A percentile compares a stretch with the other conserved stretches of the same genome.
These are phyloP conservation scores for Phocides pigmalion DNA, from an alignment of 1,140 invertebrate genomes.

Conservation along the genomic window DNA sequence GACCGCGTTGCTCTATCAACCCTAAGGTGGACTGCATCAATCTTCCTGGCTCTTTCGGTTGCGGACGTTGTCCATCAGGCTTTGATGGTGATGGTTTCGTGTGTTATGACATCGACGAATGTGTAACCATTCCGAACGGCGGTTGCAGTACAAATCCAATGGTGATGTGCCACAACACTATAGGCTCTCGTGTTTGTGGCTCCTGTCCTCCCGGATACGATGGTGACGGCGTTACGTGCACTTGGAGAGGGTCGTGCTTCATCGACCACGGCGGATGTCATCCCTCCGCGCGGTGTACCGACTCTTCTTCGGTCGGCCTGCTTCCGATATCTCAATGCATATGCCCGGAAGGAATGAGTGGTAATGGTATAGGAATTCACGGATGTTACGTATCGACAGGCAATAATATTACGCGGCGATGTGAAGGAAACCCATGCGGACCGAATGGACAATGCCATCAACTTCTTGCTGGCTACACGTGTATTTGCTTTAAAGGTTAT, in stretches of 20 bases:
- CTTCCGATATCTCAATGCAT: slow-evolving; percentile 87
- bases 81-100: slow-evolving; percentile 94
- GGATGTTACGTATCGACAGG: slow-evolving; percentile 86
- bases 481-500: slow-evolving; percentile 85
- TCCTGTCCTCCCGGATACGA: slow-evolving; percentile 93
- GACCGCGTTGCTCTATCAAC: slow-evolving; percentile 90
- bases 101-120: slow-evolving; percentile 96
- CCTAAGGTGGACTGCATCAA: slow-evolving; percentile 94
- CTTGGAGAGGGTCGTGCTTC: slow-evolving; percentile 87
- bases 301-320: slow-evolving; percentile 85
- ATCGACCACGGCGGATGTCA: slow-evolving; percentile 94
- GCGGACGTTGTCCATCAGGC: slow-evolving; percentile 92
- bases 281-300: slow-evolving; percentile 90
- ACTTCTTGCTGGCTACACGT: slow-evolving; percentile 78
- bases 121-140: slow-evolving; percentile 90
- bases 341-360: slow-evolving; percentile 92
- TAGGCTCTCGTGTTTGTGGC: slow-evolving; percentile 93
- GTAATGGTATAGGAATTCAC: slow-evolving; percentile 90
- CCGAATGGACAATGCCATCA: slow-evolving; percentile 86
- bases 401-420: slow-evolving; percentile 55
- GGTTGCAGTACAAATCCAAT: slow-evolving; percentile 92
- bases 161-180: slow-evolving; percentile 94
- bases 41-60: slow-evolving; percentile 92
- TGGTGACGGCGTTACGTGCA: slow-evolving; percentile 92
- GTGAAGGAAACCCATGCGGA: slow-evolving; percentile 88